Base-by-base conservation (phyloP, 2,113 vertebrate species). In the Callospermophilus lateralis region DNA sequence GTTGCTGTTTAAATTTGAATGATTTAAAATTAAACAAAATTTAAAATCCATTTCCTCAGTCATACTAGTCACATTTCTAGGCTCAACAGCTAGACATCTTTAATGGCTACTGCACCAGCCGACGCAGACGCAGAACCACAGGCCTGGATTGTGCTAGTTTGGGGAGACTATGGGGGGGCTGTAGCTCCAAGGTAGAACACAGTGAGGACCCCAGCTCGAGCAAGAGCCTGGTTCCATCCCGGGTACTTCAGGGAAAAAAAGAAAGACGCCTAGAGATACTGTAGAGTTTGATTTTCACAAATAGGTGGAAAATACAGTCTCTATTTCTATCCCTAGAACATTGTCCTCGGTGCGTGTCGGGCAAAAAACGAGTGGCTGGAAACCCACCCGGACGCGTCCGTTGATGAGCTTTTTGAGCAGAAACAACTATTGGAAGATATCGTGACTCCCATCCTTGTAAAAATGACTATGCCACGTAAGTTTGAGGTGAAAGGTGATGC, bases 341-440 rank as follows among this genome's bases (percentile, higher is more conserved):
- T 93, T 8, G 97, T 98, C 86, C 73, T 95, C 7, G 98, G 70
- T 81, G 96, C 95, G 0, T 99, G 98, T 85, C 97, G 97, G 45
- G 17, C 93, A 28, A 99, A 98, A 96, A 98, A 65, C 1, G 98
- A 99, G 42, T 99, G 99, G 99, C 93, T 99, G 51, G 98, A 98
- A 93, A 98, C 95, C 9, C 84, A 97, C 28, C 90, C 97, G 58
- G 96, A 98, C 58, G 93, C 98, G 65, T 97, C 98, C 12, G 83
- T 97, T 2, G 95, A 98, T 30, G 99, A 99, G 15, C 95, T 99
- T 84, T n/a, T 90, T 24, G 98, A 98, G 37, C 99, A 99, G 90
- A 98, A 96, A 84, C 98, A 98, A 55, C 98, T 98, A 3, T 48
- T 99, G 7, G 98, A 99, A 91, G 96, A 98, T 1, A 88, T 94